Evolutionary conservation across 2,797 vertebrate genomes (phyloP), one percentile per base, ranked within the genome.

Genomic region (Peromyscus nudipes): DNA sequence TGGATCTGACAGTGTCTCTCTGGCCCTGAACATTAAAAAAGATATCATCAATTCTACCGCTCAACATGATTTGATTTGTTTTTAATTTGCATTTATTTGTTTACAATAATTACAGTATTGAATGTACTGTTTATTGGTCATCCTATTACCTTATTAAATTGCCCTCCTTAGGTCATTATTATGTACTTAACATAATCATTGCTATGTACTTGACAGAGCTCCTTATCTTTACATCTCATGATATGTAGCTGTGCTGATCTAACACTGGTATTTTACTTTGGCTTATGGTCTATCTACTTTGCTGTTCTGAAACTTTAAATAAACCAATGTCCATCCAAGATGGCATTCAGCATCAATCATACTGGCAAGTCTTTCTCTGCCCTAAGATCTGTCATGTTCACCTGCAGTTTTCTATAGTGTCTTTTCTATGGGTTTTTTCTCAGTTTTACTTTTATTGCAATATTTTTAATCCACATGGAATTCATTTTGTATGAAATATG

Each of bases 391-490:
- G 52, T 52, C 52, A 52, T 52, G 52, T 16, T 52, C 52, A 52
- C 52, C 52, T 52, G 52, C 52, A 52, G 14, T 52, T 52, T 52
- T 52, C 52, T 14, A 52, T 16, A 52, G 52, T 4, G 52, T 52
- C 13, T 52, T 67, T 92, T 95, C 57, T 27, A 92, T 88, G 34
- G 4, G 3, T 16, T 11, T 95, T 96, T 95, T 65, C 91, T 79
- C 60, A 67, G 12, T 92, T 96, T 94, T 91, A 62, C 17, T 2
- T 57, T 93, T 89, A 80, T 65, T 84, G 89, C 60, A 95, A 84
- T 77, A 86, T 80, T 73, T 96, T 85, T 87, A 96, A 84, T 65
- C 14, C 6, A 83, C 17, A 14, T 52, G 23, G 23, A 82, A 94
- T 86, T 94, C 90, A 55, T 92, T 91, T 91, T 83, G 1, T 76